Percentiles rank a stretch among this genome's conserved stretches.
phyloP scores from a whole-genome alignment of 2,797 vertebrate species.

The Schizothorax lantsangensis region DNA sequence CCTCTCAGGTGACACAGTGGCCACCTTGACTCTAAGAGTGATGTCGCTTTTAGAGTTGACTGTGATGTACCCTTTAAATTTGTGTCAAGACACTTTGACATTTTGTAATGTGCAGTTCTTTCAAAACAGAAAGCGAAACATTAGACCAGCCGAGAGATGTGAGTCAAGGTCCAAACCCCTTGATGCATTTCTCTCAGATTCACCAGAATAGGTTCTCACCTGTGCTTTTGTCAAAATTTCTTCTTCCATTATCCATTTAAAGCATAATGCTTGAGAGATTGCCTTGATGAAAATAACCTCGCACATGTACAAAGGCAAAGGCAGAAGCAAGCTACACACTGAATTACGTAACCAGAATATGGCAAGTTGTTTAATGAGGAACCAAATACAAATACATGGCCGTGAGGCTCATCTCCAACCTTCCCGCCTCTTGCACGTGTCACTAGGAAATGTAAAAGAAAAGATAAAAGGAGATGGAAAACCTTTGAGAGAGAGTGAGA shows the following conservation, averaged over 20 bases:
- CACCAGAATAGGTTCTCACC: background rate
- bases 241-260: background rate
- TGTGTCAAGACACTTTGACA: constrained; percentile 41
- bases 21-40: constrained; percentile 13
- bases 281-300: background rate
- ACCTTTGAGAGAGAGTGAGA: constrained; percentile 18
- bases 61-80: constrained; percentile 30
- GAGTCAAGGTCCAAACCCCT: background rate
- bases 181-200: constrained; percentile 14
- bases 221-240: background rate
- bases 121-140: background rate
- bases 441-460: constrained; percentile 6
- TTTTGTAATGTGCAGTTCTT: constrained; percentile 3
- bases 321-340: background rate
- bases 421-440: constrained; percentile 5
- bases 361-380: constrained; percentile 22
- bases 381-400: constrained; percentile 10
- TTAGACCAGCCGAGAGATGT: background rate
- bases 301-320: background rate
- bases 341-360: constrained; percentile 11
- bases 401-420: constrained; percentile 21
- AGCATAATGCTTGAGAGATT: background rate
- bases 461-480: constrained; percentile 13
- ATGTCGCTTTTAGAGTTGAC: background rate
- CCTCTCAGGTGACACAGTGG: constrained; percentile 10